These are phyloP conservation scores for Coilia nasus DNA, from an alignment of 2,797 vertebrate genomes.

Conservation along the genomic window DNA sequence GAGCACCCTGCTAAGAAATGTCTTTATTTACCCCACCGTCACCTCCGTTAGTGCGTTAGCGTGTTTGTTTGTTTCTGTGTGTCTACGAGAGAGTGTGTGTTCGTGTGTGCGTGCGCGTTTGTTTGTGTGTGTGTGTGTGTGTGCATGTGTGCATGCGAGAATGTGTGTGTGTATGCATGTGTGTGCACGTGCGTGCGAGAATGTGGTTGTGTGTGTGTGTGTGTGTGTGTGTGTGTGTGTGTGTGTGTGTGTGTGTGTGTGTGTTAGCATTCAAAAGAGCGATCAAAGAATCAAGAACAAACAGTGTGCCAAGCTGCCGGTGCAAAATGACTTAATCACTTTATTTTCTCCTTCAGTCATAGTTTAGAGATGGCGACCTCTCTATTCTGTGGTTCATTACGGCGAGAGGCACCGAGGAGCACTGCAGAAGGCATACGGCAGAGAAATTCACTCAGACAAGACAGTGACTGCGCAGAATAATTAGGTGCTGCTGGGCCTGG, in stretches of 20 bases:
- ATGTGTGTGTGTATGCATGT: neutral
- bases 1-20: neutral
- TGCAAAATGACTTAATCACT: conserved; percentile 29
- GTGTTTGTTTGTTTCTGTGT: neutral
- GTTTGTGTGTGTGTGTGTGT: too few relatives aligned
- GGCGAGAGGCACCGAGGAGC: neutral
- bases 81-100: too few relatives aligned
- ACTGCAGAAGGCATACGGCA: conserved; percentile 17
- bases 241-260: conserved; percentile 8
- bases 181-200: neutral
- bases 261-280: neutral
- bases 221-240: neutral
- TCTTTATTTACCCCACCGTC: neutral
- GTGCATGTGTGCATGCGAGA: too few relatives aligned
- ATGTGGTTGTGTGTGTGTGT: neutral
- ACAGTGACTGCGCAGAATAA: conserved; percentile 31
- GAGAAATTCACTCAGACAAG: conserved; percentile 39
- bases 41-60: neutral
- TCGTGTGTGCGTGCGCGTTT: too few relatives aligned
- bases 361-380: conserved; percentile 27
- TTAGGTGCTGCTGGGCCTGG: conserved; percentile 34
- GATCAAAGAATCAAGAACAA: conserved; percentile 31
- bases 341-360: conserved; percentile 16
- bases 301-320: neutral
- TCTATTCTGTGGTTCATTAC: conserved; percentile 42